Conservation (phyloP, 2,797 vertebrate species). For the Protosalanx chinensis region DNA sequence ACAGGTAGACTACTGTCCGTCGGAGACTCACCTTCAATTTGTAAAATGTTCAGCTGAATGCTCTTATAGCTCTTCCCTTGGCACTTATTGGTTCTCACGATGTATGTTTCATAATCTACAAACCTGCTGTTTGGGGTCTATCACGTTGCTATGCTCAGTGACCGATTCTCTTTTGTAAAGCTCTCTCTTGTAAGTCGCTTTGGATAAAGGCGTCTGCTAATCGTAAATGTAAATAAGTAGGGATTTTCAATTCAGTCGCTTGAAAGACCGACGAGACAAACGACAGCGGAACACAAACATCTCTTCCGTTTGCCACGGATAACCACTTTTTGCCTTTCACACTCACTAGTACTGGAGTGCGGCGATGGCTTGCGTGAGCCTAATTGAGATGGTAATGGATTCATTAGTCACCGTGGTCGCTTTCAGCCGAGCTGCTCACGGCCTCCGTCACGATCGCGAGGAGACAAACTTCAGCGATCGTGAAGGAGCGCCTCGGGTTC, state of each 20-base stretch:
- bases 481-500: not conserved
- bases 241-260: constrained; percentile 32
- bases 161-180: no score
- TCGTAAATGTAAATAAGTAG: constrained; percentile 8
- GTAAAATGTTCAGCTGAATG: no score
- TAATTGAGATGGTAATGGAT: constrained; percentile 10
- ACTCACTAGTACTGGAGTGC: constrained; percentile 29
- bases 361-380: not conserved
- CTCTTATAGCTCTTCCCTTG: no score
- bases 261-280: constrained; percentile 22
- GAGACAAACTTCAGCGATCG: constrained; percentile 21
- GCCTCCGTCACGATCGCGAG: constrained; percentile 15
- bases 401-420: constrained; percentile 16
- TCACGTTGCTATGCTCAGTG: no score
- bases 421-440: constrained; percentile 6
- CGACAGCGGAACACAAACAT: constrained; percentile 18
- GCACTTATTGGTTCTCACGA: no score
- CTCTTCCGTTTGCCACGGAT: constrained; percentile 16
- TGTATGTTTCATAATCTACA: no score
- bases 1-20: no score
- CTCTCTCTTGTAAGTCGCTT: no score
- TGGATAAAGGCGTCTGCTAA: no score
- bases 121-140: no score
- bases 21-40: no score
- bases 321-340: constrained; percentile 19